Evolutionary conservation across 2,888 invertebrate genomes (phyloP).

Genomic region (Scaptomyza polygonia): DNA sequence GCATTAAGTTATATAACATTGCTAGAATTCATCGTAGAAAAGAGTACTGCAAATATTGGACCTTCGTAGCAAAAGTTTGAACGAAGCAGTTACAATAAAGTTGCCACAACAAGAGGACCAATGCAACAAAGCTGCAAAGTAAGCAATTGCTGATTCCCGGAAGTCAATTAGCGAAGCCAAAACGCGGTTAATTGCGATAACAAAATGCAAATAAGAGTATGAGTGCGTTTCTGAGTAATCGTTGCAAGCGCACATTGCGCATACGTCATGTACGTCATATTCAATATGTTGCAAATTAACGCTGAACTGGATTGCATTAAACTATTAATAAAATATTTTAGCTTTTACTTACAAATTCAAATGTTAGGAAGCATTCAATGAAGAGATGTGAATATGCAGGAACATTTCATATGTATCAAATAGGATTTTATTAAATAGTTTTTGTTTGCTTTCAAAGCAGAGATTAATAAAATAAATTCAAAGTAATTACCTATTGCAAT

Average conservation of each 20-base stretch:
- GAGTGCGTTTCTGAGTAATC: conserved; percentile 3
- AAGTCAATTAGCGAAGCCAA: conserved; percentile 4
- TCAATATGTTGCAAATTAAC: background rate
- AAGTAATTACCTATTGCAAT: no score
- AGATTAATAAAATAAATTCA: no score
- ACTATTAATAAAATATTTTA: no score
- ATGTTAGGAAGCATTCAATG: no score
- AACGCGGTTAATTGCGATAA: background rate
- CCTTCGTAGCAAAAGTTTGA: background rate
- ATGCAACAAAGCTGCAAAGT: background rate
- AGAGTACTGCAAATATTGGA: no score
- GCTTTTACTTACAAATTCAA: no score
- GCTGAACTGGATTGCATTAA: background rate
- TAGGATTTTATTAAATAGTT: no score
- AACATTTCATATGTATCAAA: no score
- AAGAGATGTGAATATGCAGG: no score
- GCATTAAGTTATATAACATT: no score
- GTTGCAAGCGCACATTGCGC: conserved; percentile 6
- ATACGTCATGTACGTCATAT: background rate
- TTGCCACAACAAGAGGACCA: background rate
- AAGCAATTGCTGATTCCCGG: background rate
- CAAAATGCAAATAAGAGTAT: background rate
- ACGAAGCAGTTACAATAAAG: background rate
- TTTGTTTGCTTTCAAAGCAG: no score
- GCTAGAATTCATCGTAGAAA: no score